Conservation (phyloP, 2,888 invertebrate genomes). For the Oligia strigilis region DNA sequence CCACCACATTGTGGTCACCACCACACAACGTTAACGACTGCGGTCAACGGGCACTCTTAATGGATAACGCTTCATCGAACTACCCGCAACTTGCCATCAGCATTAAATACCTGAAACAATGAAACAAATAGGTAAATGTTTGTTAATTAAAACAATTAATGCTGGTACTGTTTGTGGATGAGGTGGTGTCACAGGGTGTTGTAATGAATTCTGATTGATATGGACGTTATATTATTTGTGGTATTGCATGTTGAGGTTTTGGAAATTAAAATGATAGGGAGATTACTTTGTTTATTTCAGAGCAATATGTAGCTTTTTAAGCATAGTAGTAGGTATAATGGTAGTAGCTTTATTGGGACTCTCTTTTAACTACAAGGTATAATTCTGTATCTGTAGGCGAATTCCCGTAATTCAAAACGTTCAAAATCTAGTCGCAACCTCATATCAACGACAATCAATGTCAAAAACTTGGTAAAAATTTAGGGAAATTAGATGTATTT, state of each 20-base stretch:
- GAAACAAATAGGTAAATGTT: slow-evolving; percentile 51
- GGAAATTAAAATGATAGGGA: not conserved
- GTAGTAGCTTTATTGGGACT: not conserved
- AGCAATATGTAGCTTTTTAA: not conserved
- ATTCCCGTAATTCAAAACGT: too few species aligned
- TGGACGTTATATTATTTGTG: not conserved
- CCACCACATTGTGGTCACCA: slow-evolving; percentile 41
- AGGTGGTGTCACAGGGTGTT: not conserved
- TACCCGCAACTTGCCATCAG: slow-evolving; percentile 50
- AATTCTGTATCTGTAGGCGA: too few species aligned
- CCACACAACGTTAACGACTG: slow-evolving; percentile 52
- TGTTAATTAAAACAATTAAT: slow-evolving; percentile 58
- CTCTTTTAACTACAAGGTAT: not conserved
- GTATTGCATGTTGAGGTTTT: not conserved
- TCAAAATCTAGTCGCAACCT: too few species aligned
- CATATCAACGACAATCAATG: too few species aligned
- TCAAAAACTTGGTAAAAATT: too few species aligned
- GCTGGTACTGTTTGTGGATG: slow-evolving; percentile 16
- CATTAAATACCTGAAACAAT: slow-evolving; percentile 61
- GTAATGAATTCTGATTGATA: slow-evolving; percentile 24
- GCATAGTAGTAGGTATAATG: not conserved
- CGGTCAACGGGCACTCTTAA: slow-evolving; percentile 54
- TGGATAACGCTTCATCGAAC: slow-evolving; percentile 63
- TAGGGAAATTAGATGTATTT: too few species aligned
- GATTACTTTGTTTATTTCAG: not conserved